Conservation (phyloP, 1,140 invertebrate species). For the Aethina tumida region DNA sequence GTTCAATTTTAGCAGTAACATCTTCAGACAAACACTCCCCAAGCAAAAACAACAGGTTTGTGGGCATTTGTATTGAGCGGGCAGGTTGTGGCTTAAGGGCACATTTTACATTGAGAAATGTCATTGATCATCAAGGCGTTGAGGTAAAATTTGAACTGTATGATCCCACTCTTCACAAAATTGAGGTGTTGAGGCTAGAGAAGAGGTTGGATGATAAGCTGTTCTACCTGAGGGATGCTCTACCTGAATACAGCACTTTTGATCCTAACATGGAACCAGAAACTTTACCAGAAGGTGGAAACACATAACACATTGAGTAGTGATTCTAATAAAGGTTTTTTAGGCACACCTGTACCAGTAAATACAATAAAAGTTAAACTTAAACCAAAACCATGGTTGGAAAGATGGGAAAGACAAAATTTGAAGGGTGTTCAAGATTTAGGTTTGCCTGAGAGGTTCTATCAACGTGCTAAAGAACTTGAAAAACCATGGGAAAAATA, state of each 20-base stretch:
- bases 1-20: conserved; percentile 87
- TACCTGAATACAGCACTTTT: conserved; percentile 87
- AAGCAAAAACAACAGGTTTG: conserved; percentile 79
- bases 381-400: conserved; percentile 77
- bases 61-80: conserved; percentile 92
- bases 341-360: conserved; percentile 62
- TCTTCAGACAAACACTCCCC: conserved; percentile 79
- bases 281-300: conserved; percentile 56
- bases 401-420: conserved; percentile 73
- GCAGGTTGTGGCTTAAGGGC: conserved; percentile 69
- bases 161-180: conserved; percentile 82
- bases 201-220: conserved; percentile 88
- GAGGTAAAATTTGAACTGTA: conserved; percentile 87
- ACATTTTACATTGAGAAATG: conserved; percentile 83
- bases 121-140: conserved; percentile 67
- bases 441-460: conserved; percentile 50
- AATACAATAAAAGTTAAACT: conserved; percentile 77
- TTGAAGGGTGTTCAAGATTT: conserved; percentile 67
- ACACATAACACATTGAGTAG: neutral
- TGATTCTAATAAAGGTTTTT: neutral
- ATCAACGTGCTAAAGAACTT: conserved; percentile 43
- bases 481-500: conserved; percentile 79
- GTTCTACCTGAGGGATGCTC: conserved; percentile 86
- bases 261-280: conserved; percentile 86
- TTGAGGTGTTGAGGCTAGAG: conserved; percentile 86